Base-by-base conservation (phyloP, 2,888 invertebrate species). In the Mactromeris polynyma region DNA sequence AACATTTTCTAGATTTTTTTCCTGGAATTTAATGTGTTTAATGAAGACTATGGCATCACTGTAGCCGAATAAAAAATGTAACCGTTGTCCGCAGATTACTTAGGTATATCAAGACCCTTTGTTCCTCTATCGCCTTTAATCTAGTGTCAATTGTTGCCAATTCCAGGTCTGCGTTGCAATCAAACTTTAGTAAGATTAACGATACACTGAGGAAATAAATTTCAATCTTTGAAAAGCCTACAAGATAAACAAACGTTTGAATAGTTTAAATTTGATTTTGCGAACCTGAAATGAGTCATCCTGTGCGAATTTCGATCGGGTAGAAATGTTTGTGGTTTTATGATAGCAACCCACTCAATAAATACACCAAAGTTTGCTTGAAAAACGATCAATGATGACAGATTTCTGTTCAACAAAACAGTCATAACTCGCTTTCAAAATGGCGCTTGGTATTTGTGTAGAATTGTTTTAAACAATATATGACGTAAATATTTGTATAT, bases 251-350 rank as follows among this genome's bases (percentile, higher is more conserved):
- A 73, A 36, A 26, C 4, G 2, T 36, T 73, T 73, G 73, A 73
- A 73, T 73, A 33, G 73, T 73, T 73, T 73, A 73, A 73, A 36
- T 73, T 33, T 73, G 58, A 64, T n/a, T 64, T 64, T n/a, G 26
- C 26, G 58, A 26, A n/a, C 9, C n/a, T 26, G 58, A 58, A 58
- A 64, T 64, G 58, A 64, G 58, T 64, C 58, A 64, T 26, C 58
- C 6, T 64, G 58, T n/a, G 26, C 58, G 26, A 64, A 64, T 64
- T 64, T 26, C 36, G 73, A 33, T 73, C 73, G 73, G 73, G 73
- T 73, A 73, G 73, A 73, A 33, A 51, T 51, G 58, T 64, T 64
- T 73, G 73, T 33, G 73, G 73, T 73, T 73, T 73, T 73, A 73
- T 36, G 73, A 73, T 73, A 36, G 73, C 19, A 33, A 73, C 73